These are phyloP conservation scores for Helicoverpa assulta DNA, from an alignment of 2,888 invertebrate genomes.

Conservation along the genomic window DNA sequence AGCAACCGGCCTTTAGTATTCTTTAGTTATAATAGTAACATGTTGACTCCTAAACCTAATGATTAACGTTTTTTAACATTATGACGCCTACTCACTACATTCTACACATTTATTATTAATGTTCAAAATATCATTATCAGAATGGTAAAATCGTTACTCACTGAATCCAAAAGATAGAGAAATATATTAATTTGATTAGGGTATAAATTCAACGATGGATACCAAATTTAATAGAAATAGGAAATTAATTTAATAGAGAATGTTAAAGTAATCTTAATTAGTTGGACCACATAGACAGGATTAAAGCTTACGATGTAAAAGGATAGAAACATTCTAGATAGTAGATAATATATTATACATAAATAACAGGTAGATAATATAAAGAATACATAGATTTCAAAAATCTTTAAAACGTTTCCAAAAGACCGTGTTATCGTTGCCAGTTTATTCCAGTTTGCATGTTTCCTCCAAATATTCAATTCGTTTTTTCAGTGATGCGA, in stretches of 20 bases:
- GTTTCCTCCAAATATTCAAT: constrained; percentile 76
- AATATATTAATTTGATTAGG: neutral
- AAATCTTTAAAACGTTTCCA: constrained; percentile 33
- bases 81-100: too few species aligned
- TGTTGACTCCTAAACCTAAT: too few species aligned
- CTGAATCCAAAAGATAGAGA: neutral
- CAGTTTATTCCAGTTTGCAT: constrained; percentile 72
- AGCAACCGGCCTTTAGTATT: too few species aligned
- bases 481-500: constrained; percentile 72
- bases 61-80: too few species aligned
- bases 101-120: neutral
- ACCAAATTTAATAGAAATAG: neutral
- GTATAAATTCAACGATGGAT: neutral
- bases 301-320: constrained; percentile 59
- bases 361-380: constrained; percentile 9
- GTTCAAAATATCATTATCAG: neutral
- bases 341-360: neutral
- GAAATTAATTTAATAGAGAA: constrained; percentile 24
- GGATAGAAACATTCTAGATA: constrained; percentile 41
- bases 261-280: constrained; percentile 69
- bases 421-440: neutral
- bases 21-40: too few species aligned
- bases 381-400: constrained; percentile 38
- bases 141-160: neutral
- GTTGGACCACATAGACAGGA: constrained; percentile 75